phyloP scores from a whole-genome alignment of 35 echinoderm and acorn worm genomes.

The Apostichopus japonicus region DNA sequence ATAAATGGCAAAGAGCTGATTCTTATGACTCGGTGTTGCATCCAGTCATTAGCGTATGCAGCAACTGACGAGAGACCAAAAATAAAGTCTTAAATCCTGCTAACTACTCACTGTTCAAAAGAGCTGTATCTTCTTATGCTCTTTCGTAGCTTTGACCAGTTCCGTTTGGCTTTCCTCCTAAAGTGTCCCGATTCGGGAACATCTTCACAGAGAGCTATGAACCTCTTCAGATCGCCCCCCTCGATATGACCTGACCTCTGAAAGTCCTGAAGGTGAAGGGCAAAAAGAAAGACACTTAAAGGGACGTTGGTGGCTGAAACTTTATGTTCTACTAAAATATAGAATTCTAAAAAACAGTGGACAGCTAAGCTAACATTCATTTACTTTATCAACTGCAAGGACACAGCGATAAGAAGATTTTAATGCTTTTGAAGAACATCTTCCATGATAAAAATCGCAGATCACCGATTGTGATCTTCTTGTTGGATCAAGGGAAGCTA shows the following conservation, averaged over 20 bases:
- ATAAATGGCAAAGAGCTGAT: too few relatives aligned
- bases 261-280: conserved; percentile 19
- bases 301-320: background rate
- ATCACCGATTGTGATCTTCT: too few relatives aligned
- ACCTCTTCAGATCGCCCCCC: conserved; percentile 44
- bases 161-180: conserved; percentile 23
- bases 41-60: too few relatives aligned
- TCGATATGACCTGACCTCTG: conserved; percentile 33
- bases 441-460: too few relatives aligned
- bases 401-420: background rate
- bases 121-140: conserved; percentile 50
- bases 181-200: conserved; percentile 40
- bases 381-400: background rate
- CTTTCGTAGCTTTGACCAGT: conserved; percentile 51
- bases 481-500: too few relatives aligned
- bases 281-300: background rate
- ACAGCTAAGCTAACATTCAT: too few relatives aligned
- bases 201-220: conserved; percentile 50
- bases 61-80: too few relatives aligned
- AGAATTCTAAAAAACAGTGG: too few relatives aligned
- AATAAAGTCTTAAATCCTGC: background rate
- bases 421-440: too few relatives aligned
- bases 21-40: too few relatives aligned
- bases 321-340: background rate
- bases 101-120: conserved; percentile 46